Evolutionary conservation across 2,888 invertebrate species (phyloP).

Genomic region (Perizoma flavofasciatum): DNA sequence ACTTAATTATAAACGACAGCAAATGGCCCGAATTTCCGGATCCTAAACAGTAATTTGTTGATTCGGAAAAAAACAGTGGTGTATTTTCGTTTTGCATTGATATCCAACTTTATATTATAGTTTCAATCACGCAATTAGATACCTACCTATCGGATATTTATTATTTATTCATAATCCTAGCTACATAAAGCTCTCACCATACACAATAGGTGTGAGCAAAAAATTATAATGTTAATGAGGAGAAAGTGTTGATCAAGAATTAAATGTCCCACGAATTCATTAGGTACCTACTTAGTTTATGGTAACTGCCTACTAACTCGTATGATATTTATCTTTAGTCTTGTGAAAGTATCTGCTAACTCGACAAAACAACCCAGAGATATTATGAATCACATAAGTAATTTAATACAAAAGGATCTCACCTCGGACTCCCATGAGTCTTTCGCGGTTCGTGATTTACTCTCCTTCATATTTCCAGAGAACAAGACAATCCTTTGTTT

Average conservation of each 20-base stretch:
- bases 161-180: conserved; percentile 2
- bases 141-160: not conserved
- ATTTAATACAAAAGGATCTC: conserved; percentile 39
- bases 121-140: no score
- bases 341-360: no score
- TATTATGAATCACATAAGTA: conserved; percentile 14
- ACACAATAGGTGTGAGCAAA: conserved; percentile 34
- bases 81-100: no score
- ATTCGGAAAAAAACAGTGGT: no score
- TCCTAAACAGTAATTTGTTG: conserved; percentile 5
- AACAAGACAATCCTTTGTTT: conserved; percentile 62
- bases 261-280: conserved; percentile 53
- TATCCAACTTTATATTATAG: no score
- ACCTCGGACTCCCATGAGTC: conserved; percentile 80
- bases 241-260: conserved; percentile 60
- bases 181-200: conserved; percentile 1
- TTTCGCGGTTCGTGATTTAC: conserved; percentile 71
- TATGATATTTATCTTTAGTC: no score
- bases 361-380: not conserved
- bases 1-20: conserved; percentile 5
- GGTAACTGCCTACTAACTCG: no score
- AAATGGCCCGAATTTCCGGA: conserved; percentile 15
- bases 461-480: conserved; percentile 79
- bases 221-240: conserved; percentile 39
- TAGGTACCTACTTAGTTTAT: not conserved